These are phyloP conservation scores for Centropus unirufus DNA, from an alignment of 2,113 vertebrate species.

Conservation along the genomic window DNA sequence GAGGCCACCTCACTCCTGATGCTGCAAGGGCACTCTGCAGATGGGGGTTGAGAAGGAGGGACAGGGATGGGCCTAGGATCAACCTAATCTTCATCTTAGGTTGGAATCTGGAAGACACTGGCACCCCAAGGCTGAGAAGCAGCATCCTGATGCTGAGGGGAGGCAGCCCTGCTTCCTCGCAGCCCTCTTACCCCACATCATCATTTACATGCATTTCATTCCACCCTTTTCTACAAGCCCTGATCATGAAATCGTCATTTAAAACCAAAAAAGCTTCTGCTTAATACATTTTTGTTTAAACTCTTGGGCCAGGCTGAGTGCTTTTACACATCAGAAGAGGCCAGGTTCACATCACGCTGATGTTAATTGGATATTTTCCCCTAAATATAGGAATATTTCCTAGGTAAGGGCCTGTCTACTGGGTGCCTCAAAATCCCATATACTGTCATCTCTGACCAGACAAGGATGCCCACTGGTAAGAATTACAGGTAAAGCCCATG, in stretches of 20 bases:
- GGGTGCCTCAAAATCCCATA: neutral
- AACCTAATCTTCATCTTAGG: neutral
- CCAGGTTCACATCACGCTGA: neutral
- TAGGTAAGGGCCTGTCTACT: neutral
- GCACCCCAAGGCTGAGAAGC: neutral
- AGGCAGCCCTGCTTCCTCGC: neutral
- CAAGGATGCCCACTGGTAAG: neutral
- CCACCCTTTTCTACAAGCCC: neutral
- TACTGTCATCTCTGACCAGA: neutral
- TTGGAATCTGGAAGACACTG: neutral
- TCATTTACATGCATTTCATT: neutral
- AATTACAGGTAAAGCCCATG: neutral
- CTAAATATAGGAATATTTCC: neutral
- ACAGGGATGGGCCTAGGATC: neutral
- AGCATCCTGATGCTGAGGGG: rapidly evolving
- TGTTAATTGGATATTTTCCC: neutral
- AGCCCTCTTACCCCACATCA: rapidly evolving
- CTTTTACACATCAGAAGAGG: neutral
- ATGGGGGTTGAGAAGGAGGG: rapidly evolving
- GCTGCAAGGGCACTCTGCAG: rapidly evolving
- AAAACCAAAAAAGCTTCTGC: neutral
- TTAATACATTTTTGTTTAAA: neutral
- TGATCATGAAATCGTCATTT: neutral
- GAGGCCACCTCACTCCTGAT: neutral
- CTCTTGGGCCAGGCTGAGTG: neutral